Conservation (phyloP, 2,797 vertebrate species). For the Microhierax caerulescens region DNA sequence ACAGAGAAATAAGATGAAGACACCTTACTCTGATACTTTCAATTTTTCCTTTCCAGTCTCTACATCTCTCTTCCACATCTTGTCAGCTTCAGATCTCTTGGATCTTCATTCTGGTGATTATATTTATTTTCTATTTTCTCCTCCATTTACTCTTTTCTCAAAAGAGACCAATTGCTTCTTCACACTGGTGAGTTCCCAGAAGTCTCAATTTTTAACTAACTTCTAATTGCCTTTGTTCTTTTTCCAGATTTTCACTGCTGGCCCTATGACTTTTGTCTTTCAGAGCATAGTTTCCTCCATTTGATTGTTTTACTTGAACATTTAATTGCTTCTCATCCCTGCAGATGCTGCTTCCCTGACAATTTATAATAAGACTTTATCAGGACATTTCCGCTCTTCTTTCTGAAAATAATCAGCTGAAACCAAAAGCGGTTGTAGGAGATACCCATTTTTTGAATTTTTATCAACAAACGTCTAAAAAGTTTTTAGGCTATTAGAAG, state of each 20-base stretch:
- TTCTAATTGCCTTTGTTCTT: not conserved
- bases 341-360: not conserved
- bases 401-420: not conserved
- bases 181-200: not conserved
- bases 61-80: not conserved
- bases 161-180: not conserved
- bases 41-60: not conserved
- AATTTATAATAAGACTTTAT: slow-evolving; percentile 29
- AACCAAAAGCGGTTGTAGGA: not conserved
- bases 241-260: not conserved
- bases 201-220: not conserved
- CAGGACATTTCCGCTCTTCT: not conserved
- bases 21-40: not conserved
- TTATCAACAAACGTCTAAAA: not conserved
- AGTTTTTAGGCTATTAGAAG: not conserved
- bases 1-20: not conserved
- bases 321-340: slow-evolving; percentile 30
- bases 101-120: not conserved
- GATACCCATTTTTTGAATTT: not conserved
- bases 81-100: not conserved
- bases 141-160: not conserved
- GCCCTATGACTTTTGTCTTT: not conserved
- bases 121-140: not conserved
- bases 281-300: not conserved
- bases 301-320: slow-evolving; percentile 6